Conservation (phyloP, 2,113 vertebrate species). For the Alces alces region DNA sequence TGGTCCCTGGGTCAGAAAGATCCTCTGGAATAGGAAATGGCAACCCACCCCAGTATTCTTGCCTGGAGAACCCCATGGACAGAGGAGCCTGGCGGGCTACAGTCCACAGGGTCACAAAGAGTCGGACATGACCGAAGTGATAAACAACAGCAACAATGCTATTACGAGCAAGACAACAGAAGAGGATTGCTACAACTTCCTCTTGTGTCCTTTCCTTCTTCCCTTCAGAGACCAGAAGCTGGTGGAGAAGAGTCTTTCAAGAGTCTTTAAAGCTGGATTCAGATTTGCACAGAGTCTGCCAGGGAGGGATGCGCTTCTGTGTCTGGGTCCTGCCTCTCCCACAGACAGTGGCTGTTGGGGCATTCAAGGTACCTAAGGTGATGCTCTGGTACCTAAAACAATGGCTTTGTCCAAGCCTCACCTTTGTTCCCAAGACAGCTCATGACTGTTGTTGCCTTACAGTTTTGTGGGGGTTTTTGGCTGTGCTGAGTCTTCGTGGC, state of each 20-base stretch:
- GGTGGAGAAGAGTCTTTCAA: neutral
- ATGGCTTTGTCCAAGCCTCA: neutral
- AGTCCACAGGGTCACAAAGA: neutral
- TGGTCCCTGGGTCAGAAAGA: neutral
- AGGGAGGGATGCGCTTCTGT: no score
- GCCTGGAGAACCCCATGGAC: neutral
- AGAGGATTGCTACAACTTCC: rapidly evolving
- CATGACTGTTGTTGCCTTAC: neutral
- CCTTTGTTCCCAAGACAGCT: neutral
- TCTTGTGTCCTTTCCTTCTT: neutral
- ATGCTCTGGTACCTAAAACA: neutral
- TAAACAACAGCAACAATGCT: neutral
- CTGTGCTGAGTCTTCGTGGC: neutral
- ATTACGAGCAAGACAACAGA: neutral
- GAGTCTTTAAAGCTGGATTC: neutral
- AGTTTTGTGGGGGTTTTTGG: neutral
- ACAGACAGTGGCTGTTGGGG: neutral
- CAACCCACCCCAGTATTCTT: neutral
- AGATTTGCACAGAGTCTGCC: rapidly evolving
- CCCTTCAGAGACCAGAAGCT: neutral
- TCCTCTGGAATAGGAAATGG: neutral
- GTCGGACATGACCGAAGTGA: neutral
- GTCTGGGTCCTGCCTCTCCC: neutral
- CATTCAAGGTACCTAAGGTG: neutral
- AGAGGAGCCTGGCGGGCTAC: neutral